Conservation (phyloP, 2,113 vertebrate genomes). For the Chiloscyllium plagiosum region DNA sequence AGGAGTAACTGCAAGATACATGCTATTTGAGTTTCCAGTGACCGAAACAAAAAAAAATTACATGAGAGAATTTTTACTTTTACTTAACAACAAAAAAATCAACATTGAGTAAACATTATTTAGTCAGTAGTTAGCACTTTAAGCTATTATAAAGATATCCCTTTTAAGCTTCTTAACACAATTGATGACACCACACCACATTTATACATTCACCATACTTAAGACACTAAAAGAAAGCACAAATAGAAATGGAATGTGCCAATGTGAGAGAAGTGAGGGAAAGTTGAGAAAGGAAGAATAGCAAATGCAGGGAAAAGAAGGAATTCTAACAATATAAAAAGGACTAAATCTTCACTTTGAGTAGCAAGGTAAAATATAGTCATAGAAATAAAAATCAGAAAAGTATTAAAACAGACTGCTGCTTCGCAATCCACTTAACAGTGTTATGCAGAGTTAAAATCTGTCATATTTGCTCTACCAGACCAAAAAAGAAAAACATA, state of each 20-base stretch:
- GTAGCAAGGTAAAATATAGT: neutral
- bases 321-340: neutral
- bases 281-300: neutral
- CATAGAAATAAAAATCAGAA: neutral
- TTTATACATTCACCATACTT: too few species aligned
- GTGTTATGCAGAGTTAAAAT: neutral
- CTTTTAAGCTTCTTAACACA: too few species aligned
- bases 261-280: neutral
- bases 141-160: too few species aligned
- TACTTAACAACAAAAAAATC: too few species aligned
- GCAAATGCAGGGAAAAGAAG: neutral
- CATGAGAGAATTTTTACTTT: too few species aligned
- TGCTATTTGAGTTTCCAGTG: too few species aligned
- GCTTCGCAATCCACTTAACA: neutral
- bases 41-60: too few species aligned
- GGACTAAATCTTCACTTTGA: neutral
- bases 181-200: too few species aligned
- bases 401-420: neutral
- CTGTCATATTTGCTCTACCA: neutral
- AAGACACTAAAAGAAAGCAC: neutral
- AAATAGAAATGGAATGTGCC: neutral
- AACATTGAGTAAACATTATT: too few species aligned
- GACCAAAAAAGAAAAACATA: neutral
- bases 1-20: too few species aligned
- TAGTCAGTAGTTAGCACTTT: too few species aligned